phyloP scores from a whole-genome alignment of 2,888 invertebrate species.

The Homarus gammarus region DNA sequence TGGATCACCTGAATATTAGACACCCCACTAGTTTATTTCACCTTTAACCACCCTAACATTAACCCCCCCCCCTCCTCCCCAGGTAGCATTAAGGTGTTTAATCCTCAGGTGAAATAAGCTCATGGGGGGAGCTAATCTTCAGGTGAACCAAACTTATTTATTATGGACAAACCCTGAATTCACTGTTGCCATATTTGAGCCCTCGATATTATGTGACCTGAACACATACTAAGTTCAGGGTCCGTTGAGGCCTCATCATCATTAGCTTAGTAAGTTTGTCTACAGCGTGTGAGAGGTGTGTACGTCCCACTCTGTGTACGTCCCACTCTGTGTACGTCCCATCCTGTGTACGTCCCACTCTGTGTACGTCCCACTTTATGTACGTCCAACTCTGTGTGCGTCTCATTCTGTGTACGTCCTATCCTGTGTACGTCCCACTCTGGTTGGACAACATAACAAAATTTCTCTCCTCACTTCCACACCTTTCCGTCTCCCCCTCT shows the following conservation, averaged over 20 bases:
- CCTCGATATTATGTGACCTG: not conserved
- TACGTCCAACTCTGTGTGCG: too few relatives aligned
- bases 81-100: too few relatives aligned
- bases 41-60: too few relatives aligned
- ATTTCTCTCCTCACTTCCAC: too few relatives aligned
- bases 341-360: not conserved
- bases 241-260: not conserved
- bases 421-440: too few relatives aligned
- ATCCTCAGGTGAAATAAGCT: too few relatives aligned
- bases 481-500: not conserved
- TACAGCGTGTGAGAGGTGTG: not conserved
- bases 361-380: too few relatives aligned
- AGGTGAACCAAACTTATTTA: not conserved
- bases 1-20: too few relatives aligned
- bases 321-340: not conserved
- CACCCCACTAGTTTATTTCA: too few relatives aligned
- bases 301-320: not conserved
- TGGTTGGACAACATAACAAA: too few relatives aligned
- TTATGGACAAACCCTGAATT: constrained; percentile 33
- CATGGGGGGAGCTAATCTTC: too few relatives aligned
- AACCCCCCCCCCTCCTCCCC: too few relatives aligned
- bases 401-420: not conserved
- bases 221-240: constrained; percentile 6
- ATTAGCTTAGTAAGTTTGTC: not conserved
- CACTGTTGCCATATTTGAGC: constrained; percentile 46